Conservation (phyloP, 1,140 invertebrate genomes). For the Homalodisca vitripennis region DNA sequence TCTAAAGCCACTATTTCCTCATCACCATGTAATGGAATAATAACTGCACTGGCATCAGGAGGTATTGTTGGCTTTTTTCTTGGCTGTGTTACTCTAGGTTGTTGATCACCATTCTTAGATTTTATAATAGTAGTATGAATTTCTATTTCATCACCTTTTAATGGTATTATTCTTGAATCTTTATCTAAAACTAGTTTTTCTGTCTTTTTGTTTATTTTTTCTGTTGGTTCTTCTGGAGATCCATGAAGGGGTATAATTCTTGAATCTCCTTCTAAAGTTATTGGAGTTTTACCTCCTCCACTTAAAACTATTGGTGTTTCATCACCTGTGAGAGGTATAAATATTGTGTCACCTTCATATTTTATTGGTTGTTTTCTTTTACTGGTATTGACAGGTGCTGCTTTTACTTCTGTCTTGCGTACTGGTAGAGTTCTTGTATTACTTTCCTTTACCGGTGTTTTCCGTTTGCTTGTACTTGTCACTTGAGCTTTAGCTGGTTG, state of each 20-base stretch:
- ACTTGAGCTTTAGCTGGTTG: neutral
- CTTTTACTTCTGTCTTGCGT: neutral
- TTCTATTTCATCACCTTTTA: constrained; percentile 18
- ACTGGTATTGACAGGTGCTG: neutral
- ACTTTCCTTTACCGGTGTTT: neutral
- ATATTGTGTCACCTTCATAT: constrained; percentile 2
- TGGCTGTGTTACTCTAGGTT: constrained; percentile 1
- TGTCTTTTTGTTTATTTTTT: constrained; percentile 20
- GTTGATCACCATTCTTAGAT: constrained; percentile 10
- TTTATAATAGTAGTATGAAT: neutral
- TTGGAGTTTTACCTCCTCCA: neutral
- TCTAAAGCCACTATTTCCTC: neutral
- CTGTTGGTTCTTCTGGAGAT: constrained; percentile 29
- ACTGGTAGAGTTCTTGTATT: neutral
- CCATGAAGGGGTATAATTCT: constrained; percentile 37
- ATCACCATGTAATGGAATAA: constrained; percentile 36
- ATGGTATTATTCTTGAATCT: constrained; percentile 6
- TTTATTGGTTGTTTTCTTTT: constrained; percentile 4
- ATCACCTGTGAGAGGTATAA: constrained; percentile 6
- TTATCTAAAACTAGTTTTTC: constrained; percentile 11
- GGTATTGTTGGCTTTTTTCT: constrained; percentile 26
- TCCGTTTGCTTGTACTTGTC: neutral
- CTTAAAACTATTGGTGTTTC: constrained; percentile 10
- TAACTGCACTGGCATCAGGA: constrained; percentile 9
- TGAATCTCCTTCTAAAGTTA: neutral